phyloP scores from a whole-genome alignment of 2,113 vertebrate genomes.

The Aspidoscelis tigris region DNA sequence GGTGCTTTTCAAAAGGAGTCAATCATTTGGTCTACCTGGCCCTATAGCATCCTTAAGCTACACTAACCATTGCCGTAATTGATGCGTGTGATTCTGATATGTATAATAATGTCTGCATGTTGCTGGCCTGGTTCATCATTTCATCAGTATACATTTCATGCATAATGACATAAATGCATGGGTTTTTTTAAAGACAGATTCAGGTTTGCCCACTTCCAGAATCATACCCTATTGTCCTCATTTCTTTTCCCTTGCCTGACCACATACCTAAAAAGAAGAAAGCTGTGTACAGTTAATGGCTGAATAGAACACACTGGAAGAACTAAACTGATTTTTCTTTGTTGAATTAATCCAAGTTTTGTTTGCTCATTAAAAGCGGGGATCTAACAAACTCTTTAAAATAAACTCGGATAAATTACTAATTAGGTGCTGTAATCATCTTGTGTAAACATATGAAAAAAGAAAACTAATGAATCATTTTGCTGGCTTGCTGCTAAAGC shows the following conservation, averaged over 20 bases:
- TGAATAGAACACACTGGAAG: slow-evolving; percentile 64
- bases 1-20: too few species aligned
- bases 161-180: not conserved
- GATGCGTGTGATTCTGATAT: not conserved
- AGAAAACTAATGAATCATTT: slow-evolving; percentile 75
- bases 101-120: not conserved
- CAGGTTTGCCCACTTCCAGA: slow-evolving; percentile 47
- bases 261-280: slow-evolving; percentile 60
- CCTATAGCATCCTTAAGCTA: not conserved
- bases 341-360: slow-evolving; percentile 68
- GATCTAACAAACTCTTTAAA: slow-evolving; percentile 73
- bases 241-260: slow-evolving; percentile 34
- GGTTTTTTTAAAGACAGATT: not conserved
- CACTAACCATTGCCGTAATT: not conserved
- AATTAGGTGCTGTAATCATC: slow-evolving; percentile 82
- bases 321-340: slow-evolving; percentile 70
- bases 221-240: slow-evolving; percentile 46
- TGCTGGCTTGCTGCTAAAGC: slow-evolving; percentile 68
- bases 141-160: not conserved
- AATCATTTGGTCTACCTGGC: not conserved
- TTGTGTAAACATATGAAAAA: slow-evolving; percentile 76
- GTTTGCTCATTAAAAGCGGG: slow-evolving; percentile 68
- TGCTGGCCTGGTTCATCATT: not conserved
- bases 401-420: slow-evolving; percentile 76
- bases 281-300: slow-evolving; percentile 68